Evolutionary conservation across 30 jellyfish, hydroid and myxozoan species (phyloP), one percentile per base, ranked within the genome.

Genomic region (Catostylus mosaicus): DNA sequence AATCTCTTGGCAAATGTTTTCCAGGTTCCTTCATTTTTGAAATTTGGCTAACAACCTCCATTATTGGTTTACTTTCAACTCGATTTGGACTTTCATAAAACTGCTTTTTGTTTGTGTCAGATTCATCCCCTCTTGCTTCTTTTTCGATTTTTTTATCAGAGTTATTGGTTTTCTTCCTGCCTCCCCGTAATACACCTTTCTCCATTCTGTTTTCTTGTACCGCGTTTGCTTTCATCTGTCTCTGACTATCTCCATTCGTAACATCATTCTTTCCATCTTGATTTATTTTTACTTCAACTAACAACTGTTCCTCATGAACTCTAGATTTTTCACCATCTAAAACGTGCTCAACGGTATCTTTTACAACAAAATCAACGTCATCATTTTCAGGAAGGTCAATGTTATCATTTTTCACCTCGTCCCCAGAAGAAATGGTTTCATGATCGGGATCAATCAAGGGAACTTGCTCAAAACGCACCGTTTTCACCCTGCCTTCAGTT

Each of bases 41-140:
- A 16, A 82, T 9, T 30, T 82, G 92, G 43, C 92, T 82, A 18
- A 74, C 74, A 1, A 69, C 92, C 22, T 57, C 92, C 80, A 70
- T 38, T 56, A 61, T 32, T 32, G 76, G 27, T 36, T 35, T 68
- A 1, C 19, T 35, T 4, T 0, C 64, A 11, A 46, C 6, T 8
- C 64, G 18, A 68, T 36, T 68, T 46, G 80, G 80, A 36, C 80
- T 68, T 68, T 36, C 65, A 68, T 34, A 68, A 59, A 56, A 61
- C 34, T 32, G 78, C 78, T 81, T 66, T 1, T 8, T 59, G 27
- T 61, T 62, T 43, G 31, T 12, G 27, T 31, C 30, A 7, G 61
- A 20, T 48, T 26, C 35, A 12, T n/a, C 24, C 5, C 24, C 20
- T 24, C 5, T 24, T 20, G 20, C 26, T 59, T 27, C 40, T 4